Conservation (phyloP, 2,888 invertebrate genomes). For the Philopedon plagiatum region DNA sequence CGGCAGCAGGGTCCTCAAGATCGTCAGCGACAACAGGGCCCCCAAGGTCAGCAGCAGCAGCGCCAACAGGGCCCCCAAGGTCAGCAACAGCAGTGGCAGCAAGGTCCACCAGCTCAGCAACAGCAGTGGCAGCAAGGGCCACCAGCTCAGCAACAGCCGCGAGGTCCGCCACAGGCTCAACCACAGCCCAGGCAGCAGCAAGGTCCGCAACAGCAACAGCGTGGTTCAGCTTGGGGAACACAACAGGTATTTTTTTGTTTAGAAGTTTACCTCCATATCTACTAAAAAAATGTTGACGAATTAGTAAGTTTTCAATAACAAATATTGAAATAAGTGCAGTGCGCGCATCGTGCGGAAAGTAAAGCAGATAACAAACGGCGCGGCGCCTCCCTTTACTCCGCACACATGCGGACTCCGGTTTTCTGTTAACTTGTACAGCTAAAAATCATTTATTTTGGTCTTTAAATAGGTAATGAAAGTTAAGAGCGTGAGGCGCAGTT, state of each 20-base stretch:
- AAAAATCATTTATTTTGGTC: no score
- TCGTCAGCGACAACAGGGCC: constrained; percentile 29
- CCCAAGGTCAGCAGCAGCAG: constrained; percentile 24
- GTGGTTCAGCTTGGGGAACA: not conserved
- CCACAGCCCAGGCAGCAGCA: not conserved
- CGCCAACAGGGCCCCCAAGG: not conserved
- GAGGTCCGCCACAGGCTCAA: not conserved
- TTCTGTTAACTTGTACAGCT: no score
- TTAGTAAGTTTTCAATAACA: no score
- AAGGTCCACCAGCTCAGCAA: not conserved
- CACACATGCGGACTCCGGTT: no score
- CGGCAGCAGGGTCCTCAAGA: constrained; percentile 8
- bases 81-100: not conserved
- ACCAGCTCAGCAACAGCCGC: not conserved
- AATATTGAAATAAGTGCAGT: no score
- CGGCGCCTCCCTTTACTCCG: no score
- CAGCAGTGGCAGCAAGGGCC: not conserved
- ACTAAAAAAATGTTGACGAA: no score
- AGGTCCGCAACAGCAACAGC: not conserved
- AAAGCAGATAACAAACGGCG: no score
- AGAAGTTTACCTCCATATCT: no score
- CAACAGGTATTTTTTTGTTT: not conserved
- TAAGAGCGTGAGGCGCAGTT: no score
- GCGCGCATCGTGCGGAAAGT: no score
- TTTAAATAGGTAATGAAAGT: no score